Base-by-base conservation (phyloP, 2,888 invertebrate species). In the Lingula anatina region DNA sequence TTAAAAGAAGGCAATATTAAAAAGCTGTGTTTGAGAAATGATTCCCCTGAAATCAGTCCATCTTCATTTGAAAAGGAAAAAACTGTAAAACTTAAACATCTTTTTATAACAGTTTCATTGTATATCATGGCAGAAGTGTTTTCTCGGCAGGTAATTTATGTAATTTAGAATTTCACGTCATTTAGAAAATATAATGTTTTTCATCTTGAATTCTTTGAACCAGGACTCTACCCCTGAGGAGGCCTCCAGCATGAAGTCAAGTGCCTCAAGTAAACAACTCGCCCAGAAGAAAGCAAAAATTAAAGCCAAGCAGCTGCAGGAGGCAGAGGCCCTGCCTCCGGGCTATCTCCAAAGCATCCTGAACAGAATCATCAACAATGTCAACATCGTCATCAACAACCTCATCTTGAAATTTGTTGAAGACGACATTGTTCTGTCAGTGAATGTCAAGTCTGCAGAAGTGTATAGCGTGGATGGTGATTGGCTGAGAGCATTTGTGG, bases 351-450 rank as follows among this genome's bases (percentile, higher is more conserved):
- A 87, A 69, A 86, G 86, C 49, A 79, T 95, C 44, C 87, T 94
- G 5, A 88, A 88, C 56, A 89, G 90, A 72, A 89, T 95, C 47
- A 86, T 93, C n/a, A 90, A 88, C 79, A 96, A 96, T 73, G 90
- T 95, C 40, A 84, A 87, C 20, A 84, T 96, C 41, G 85, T 88
- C 54, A 90, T 93, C 62, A 90, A 94, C 74, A 96, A 96, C 76
- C 83, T 96, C 38, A 94, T 96, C 55, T 81, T 96, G 20, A 96
- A 96, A 73, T 95, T 93, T 76, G 91, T 94, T 1, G 95, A 95
- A 71, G 95, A 95, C 70, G 95, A 96, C 75, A 90, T 95, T 62
- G 93, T 95, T 1, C 81, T 96, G 37, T 94, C 94, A 0, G 85
- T 95, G 71, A 96, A 95, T 73, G 87, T 94, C 2, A 90, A 91